phyloP scores from a whole-genome alignment of 2,797 vertebrate genomes.

The Anas acuta region DNA sequence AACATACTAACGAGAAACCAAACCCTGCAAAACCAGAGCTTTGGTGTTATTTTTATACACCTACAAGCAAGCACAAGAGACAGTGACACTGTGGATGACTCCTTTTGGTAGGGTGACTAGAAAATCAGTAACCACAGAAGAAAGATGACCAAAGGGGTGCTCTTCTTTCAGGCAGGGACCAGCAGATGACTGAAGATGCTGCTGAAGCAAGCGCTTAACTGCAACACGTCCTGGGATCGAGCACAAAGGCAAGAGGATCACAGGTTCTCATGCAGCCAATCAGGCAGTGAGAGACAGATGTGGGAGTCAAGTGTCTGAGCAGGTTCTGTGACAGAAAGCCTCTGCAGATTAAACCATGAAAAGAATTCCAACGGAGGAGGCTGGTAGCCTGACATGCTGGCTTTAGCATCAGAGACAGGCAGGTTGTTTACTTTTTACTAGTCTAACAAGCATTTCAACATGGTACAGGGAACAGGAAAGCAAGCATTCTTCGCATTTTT shows the following conservation, averaged over 20 bases:
- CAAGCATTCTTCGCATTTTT: not conserved
- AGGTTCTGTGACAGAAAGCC: accelerated
- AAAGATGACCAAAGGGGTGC: not conserved
- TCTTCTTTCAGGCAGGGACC: not conserved
- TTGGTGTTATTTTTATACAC: not conserved
- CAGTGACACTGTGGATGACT: not conserved
- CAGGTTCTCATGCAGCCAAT: not conserved
- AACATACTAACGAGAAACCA: not conserved
- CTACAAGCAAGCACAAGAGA: not conserved
- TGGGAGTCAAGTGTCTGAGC: not conserved
- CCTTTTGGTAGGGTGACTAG: not conserved
- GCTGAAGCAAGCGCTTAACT: not conserved
- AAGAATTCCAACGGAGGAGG: not conserved
- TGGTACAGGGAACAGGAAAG: not conserved
- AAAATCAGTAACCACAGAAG: not conserved
- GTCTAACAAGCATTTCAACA: not conserved
- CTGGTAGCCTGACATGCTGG: not conserved
- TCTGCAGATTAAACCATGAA: not conserved
- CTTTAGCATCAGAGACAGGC: not conserved
- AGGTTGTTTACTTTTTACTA: not conserved
- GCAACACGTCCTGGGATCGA: not conserved
- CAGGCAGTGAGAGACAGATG: not conserved
- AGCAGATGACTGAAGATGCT: not conserved
- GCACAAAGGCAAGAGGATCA: not conserved
- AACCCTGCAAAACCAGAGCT: not conserved